Base-by-base conservation (phyloP, 2,888 invertebrate genomes). In the Cryptops parisi region DNA sequence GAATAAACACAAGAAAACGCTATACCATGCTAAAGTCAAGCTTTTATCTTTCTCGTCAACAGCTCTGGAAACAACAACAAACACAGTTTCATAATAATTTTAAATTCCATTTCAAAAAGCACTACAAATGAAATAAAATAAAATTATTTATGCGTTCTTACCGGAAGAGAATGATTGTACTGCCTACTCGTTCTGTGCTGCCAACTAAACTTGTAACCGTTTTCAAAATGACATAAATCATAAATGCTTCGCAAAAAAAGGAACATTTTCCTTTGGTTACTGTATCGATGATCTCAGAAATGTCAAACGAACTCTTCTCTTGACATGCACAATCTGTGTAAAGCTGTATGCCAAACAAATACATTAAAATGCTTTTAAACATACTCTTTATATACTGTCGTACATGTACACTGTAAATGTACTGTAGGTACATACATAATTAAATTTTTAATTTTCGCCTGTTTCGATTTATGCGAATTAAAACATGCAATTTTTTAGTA, bases 161-260 rank as follows among this genome's bases (percentile, higher is more conserved):
- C 62, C 62, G 59, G 39, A 62, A 52, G 12, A 60, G 59, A 12
- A 62, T 58, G 6, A 62, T 54, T 19, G 59, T 57, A 24, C 59
- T 54, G 24, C 61, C 60, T 6, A 62, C 58, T 43, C 61, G 52
- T n/a, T 58, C 60, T 19, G 61, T 61, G 0, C 62, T 59, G 17
- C 58, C 54, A 19, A 61, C 44, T 43, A 61, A 54, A 40, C 59
- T 57, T 6, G 57, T 58, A 12, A 59, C 39, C 40, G 57, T 57
- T 6, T 60, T 48, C 22, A 61, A 27, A 2, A 55, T 55, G 39
- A 61, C 55, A 33, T 59, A 61, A 19, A 48, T 27, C 6, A 59
- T 51, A 22, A 61, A 59, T 51, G 54, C 57, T 23, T 56, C 54
- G 15, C 47, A 51, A n/a, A 24, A 4, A 2, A 38, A 25, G 2